Conservation (phyloP, 2,797 vertebrate genomes). For the Cossypha heuglini region DNA sequence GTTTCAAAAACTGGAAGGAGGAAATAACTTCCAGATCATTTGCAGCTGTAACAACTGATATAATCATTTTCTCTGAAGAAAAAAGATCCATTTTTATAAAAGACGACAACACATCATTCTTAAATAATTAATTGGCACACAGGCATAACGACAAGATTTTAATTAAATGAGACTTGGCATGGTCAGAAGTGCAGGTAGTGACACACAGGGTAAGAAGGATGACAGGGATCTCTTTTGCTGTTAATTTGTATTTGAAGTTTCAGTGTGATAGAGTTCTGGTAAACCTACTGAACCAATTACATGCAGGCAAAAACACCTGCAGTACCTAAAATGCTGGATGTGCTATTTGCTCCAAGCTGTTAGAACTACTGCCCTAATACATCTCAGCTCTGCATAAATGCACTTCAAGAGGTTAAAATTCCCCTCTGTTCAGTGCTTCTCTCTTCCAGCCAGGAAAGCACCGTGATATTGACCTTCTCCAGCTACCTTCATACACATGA, state of each 20-base stretch:
- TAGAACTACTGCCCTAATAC: background rate
- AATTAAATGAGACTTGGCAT: background rate
- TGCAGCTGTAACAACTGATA: background rate
- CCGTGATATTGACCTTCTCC: background rate
- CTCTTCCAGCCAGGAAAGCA: background rate
- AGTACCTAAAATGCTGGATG: accelerated
- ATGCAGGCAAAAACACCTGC: background rate
- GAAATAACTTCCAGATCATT: background rate
- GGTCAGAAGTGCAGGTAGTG: background rate
- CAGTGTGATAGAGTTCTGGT: accelerated
- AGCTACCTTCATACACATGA: background rate
- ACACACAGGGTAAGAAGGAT: background rate
- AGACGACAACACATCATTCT: background rate
- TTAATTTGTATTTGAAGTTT: background rate
- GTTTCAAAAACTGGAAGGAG: background rate
- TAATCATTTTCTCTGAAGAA: background rate
- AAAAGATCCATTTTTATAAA: background rate
- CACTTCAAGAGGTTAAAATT: background rate
- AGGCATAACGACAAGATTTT: background rate
- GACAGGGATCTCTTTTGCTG: background rate
- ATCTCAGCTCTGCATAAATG: background rate
- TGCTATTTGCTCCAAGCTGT: background rate
- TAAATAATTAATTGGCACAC: background rate
- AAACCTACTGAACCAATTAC: background rate
- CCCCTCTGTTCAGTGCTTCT: background rate